A percentile compares a stretch with the other conserved stretches of the same genome.
Conservation (phyloP, 2,797 vertebrate genomes). For the Pitangus sulphuratus region DNA sequence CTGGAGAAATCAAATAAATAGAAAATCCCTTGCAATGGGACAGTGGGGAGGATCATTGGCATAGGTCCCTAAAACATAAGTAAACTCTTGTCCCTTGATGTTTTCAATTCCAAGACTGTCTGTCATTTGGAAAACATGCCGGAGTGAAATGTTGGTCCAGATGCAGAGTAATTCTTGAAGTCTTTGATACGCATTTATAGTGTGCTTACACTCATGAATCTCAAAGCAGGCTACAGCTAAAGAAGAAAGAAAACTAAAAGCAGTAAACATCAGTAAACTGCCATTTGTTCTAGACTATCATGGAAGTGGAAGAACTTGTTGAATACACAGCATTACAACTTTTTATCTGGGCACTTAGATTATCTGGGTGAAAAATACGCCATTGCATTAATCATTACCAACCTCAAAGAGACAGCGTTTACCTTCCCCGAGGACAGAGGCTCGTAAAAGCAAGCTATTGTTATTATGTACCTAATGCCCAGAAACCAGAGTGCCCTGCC, state of each 20-base stretch:
- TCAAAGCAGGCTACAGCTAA: neutral
- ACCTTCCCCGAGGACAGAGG: neutral
- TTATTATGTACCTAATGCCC: neutral
- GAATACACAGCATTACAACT: neutral
- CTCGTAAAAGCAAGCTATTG: neutral
- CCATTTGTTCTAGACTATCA: neutral
- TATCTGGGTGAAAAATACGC: neutral
- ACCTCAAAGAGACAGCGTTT: neutral
- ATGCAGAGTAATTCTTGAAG: neutral
- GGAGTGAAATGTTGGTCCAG: neutral
- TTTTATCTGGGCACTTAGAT: neutral
- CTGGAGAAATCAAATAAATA: neutral
- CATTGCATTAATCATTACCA: neutral
- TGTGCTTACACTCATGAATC: neutral
- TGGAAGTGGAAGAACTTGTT: conserved; percentile 21
- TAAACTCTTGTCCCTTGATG: neutral
- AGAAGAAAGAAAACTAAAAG: neutral
- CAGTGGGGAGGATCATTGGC: neutral
- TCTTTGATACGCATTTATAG: neutral
- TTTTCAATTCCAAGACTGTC: neutral
- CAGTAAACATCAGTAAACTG: neutral
- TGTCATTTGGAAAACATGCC: neutral
- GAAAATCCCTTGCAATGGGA: neutral
- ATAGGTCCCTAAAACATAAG: neutral
- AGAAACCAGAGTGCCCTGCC: neutral